phyloP scores from a whole-genome alignment of 1,140 invertebrate species.

The Atta cephalotes region DNA sequence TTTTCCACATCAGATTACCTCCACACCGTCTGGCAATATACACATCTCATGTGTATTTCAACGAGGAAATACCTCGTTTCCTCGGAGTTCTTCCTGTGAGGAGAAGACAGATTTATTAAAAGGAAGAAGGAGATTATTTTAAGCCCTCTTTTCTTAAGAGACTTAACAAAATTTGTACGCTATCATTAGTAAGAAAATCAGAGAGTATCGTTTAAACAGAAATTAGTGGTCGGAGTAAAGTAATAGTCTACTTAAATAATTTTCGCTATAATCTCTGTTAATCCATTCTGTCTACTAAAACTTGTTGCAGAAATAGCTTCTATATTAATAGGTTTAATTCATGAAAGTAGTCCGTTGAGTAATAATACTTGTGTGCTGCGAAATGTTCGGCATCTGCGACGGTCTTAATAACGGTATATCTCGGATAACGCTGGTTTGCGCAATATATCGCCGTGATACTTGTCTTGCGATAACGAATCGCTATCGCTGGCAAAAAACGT shows the following conservation, averaged over 20 bases:
- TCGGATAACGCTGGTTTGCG: slow-evolving; percentile 45
- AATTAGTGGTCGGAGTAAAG: slow-evolving; percentile 12
- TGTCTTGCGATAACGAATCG: slow-evolving; percentile 67
- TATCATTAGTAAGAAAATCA: slow-evolving; percentile 33
- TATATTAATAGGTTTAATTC: slow-evolving; percentile 39
- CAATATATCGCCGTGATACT: slow-evolving; percentile 64
- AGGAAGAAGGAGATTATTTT: slow-evolving; percentile 8
- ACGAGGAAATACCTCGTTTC: slow-evolving; percentile 25
- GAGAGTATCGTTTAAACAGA: neutral
- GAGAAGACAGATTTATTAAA: slow-evolving; percentile 39
- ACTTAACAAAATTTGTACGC: slow-evolving; percentile 24
- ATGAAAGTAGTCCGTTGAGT: slow-evolving; percentile 28
- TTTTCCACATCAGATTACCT: slow-evolving; percentile 50
- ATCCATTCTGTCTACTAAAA: slow-evolving; percentile 9
- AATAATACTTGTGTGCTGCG: slow-evolving; percentile 28
- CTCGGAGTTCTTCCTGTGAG: neutral
- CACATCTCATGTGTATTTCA: slow-evolving; percentile 53
- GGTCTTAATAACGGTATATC: slow-evolving; percentile 58
- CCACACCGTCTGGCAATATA: slow-evolving; percentile 28
- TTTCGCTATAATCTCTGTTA: slow-evolving; percentile 7
- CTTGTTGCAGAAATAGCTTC: neutral
- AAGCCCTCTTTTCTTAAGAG: slow-evolving; percentile 14
- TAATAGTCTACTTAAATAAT: slow-evolving; percentile 22
- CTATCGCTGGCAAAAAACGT: slow-evolving; percentile 56
- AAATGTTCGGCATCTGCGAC: slow-evolving; percentile 59